Conservation (phyloP, 2,888 invertebrate species). For the Eupithecia centaureata region DNA sequence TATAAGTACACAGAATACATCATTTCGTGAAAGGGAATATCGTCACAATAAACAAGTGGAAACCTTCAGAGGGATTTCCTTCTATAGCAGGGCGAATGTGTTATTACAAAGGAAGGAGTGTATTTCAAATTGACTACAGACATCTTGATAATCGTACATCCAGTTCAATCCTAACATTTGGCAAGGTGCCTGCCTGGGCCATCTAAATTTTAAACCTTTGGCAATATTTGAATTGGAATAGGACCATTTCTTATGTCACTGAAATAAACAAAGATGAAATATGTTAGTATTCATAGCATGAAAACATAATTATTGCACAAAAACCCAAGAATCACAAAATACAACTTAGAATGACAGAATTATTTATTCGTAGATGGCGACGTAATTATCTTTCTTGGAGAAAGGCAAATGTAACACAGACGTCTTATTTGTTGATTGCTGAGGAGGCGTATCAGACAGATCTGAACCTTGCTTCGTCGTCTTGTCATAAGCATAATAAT, state of each 20-base stretch:
- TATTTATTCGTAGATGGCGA: neutral
- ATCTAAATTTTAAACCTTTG: neutral
- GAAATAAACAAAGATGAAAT: neutral
- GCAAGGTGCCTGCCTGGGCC: neutral
- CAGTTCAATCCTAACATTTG: neutral
- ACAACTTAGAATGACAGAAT: neutral
- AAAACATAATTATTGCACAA: neutral
- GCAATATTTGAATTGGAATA: neutral
- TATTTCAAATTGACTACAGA: neutral
- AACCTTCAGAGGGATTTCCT: neutral
- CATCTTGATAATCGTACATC: neutral
- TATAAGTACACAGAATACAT: slow-evolving; percentile 6
- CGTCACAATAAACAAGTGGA: neutral
- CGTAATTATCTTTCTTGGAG: neutral
- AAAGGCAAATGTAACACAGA: slow-evolving; percentile 43
- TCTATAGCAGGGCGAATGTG: neutral
- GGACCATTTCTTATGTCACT: neutral
- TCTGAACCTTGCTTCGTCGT: slow-evolving; percentile 33
- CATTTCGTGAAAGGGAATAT: slow-evolving; percentile 16
- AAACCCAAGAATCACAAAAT: neutral
- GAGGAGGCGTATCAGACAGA: slow-evolving; percentile 47
- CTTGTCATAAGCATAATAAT: neutral
- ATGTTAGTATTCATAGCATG: neutral
- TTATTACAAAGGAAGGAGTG: neutral
- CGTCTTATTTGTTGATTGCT: slow-evolving; percentile 44